Conservation (phyloP, 2,888 invertebrate species). For the Sarcophaga carnaria region DNA sequence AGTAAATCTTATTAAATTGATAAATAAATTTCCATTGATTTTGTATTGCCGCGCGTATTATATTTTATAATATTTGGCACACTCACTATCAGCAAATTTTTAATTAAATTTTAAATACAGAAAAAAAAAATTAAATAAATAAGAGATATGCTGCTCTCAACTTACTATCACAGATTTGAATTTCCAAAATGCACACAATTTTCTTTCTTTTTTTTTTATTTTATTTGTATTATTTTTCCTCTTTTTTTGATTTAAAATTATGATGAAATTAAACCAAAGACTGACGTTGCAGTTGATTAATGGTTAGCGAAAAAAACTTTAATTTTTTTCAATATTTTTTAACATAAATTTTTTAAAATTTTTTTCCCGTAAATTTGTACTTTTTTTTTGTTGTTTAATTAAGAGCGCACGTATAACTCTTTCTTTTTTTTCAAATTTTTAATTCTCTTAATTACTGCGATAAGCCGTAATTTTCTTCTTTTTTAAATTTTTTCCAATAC, state of each 20-base stretch:
- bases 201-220: not conserved
- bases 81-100: not conserved
- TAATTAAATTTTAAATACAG: not conserved
- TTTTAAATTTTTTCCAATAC: not conserved
- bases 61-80: conserved; percentile 26
- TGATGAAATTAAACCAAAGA: conserved; percentile 33
- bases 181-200: conserved; percentile 41
- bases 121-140: not conserved
- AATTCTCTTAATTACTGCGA: conserved; percentile 35
- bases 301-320: not conserved
- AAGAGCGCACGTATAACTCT: not conserved
- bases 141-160: conserved; percentile 7
- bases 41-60: not conserved
- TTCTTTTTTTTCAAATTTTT: not conserved
- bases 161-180: conserved; percentile 61
- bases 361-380: not conserved
- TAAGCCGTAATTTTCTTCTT: not conserved
- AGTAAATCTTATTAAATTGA: conserved; percentile 14
- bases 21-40: conserved; percentile 13
- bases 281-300: conserved; percentile 9
- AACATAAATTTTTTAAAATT: not conserved
- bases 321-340: conserved; percentile 35
- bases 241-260: conserved; percentile 12
- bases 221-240: not conserved
- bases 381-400: not conserved